phyloP scores from a whole-genome alignment of 2,888 invertebrate genomes.

The Caradrina kadenii region DNA sequence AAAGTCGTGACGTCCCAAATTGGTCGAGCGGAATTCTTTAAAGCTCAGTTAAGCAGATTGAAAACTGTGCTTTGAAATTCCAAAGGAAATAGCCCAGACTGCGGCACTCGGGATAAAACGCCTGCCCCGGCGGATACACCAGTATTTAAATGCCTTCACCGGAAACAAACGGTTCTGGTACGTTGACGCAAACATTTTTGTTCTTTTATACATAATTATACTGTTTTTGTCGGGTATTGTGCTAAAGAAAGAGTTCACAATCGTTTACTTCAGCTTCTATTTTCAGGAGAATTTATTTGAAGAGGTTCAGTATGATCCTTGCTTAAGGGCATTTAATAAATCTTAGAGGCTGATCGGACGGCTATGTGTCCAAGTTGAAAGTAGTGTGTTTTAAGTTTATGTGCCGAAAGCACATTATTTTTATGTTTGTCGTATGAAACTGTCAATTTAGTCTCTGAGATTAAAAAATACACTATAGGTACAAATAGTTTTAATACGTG shows the following conservation, averaged over 20 bases:
- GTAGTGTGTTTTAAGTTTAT: too few species aligned
- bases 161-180: constrained; percentile 54
- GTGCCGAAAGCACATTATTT: too few species aligned
- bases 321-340: background rate
- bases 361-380: too few species aligned
- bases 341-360: too few species aligned
- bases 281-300: background rate
- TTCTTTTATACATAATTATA: constrained; percentile 38
- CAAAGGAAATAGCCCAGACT: constrained; percentile 48
- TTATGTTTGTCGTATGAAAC: too few species aligned
- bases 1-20: constrained; percentile 23
- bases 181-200: constrained; percentile 49
- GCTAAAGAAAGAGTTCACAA: constrained; percentile 14
- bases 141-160: constrained; percentile 55
- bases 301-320: too few species aligned
- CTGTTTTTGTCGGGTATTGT: constrained; percentile 14
- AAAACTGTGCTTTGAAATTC: constrained; percentile 59
- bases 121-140: constrained; percentile 53
- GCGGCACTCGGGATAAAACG: constrained; percentile 46
- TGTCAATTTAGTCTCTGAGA: too few species aligned
- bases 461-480: background rate
- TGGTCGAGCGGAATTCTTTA: constrained; percentile 51
- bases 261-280: constrained; percentile 9
- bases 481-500: background rate
- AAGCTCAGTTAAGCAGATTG: constrained; percentile 54